Evolutionary conservation across 2,888 invertebrate genomes (phyloP), one percentile per base, ranked within the genome.

Genomic region (Idaea aversata): DNA sequence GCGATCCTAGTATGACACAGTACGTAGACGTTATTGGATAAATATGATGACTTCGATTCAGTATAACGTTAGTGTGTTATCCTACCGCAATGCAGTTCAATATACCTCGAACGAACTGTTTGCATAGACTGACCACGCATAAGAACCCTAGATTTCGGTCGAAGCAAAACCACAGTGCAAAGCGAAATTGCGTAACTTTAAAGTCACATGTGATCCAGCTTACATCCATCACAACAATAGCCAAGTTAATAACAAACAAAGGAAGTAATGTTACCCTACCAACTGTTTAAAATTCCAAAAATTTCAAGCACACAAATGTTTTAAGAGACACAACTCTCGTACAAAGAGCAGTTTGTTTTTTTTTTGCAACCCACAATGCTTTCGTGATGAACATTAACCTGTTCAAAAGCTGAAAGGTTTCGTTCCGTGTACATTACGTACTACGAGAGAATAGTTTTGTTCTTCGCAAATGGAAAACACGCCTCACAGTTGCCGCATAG

Each of bases 301-400:
- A 67, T 66, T 65, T 62, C 63, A 25, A n/a, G 34, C 64, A 65
- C 62, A 68, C 64, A 66, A 68, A 67, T 65, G 65, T 59, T 34
- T 63, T 47, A 47, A 0, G 7, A 60, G 62, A 61, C 61, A 62
- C 25, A 61, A 59, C 61, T 65, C 61, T 64, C 77, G 77, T 78
- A 77, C 74, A 79, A 77, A 81, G 75, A 78, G 77, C 77, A 76
- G 73, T 76, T 75, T 66, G 71, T 73, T 77, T 74, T 78, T 77
- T 65, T 47, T 10, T 10, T 25, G 25, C 72, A 66, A 47, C 7
- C 63, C 72, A 63, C 65, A 73, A 70, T 79, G 79, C 80, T 82
- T 79, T 76, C 75, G 78, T 79, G 80, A 82, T 81, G 77, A 83
- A 83, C 81, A 87, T 84, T 85, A 83, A 85, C 85, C 80, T 83